Conservation (phyloP, 2,888 invertebrate genomes). For the Gari tellinella region DNA sequence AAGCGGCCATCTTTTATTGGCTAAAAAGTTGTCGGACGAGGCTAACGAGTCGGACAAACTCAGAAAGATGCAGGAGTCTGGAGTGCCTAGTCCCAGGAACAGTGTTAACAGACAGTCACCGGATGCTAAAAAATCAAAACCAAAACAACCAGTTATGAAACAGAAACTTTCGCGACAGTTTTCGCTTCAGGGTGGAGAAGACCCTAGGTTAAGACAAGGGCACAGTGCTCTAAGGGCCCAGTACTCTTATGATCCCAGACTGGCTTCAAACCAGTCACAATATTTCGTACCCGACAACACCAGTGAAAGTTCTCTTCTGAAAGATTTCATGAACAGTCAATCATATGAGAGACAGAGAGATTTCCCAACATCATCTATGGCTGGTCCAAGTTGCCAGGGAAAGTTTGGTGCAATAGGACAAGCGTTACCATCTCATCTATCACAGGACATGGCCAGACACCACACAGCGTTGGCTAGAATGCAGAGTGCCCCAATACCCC, state of each 20-base stretch:
- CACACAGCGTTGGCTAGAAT: conserved; percentile 31
- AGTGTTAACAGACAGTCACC: background rate
- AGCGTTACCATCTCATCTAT: background rate
- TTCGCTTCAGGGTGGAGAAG: conserved; percentile 90
- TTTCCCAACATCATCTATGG: background rate
- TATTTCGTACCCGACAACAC: background rate
- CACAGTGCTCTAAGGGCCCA: conserved; percentile 36
- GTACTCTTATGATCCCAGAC: conserved; percentile 56
- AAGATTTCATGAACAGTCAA: conserved; percentile 49
- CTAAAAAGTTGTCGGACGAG: conserved; percentile 84
- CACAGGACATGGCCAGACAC: background rate
- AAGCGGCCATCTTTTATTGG: conserved; percentile 84
- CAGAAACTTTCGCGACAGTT: conserved; percentile 54
- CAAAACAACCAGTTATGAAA: conserved; percentile 30
- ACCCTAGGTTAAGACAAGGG: conserved; percentile 87
- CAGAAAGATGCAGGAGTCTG: conserved; percentile 30
- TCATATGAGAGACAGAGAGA: background rate
- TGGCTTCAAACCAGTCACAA: background rate
- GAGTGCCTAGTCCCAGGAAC: background rate
- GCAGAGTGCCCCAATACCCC: conserved; percentile 76
- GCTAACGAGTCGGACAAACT: conserved; percentile 77
- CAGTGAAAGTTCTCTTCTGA: conserved; percentile 25
- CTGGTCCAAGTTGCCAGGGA: background rate
- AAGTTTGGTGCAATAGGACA: too few relatives aligned
- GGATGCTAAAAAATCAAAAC: conserved; percentile 12